phyloP scores from a whole-genome alignment of 2,888 invertebrate species.

The Drosophila quinaria region DNA sequence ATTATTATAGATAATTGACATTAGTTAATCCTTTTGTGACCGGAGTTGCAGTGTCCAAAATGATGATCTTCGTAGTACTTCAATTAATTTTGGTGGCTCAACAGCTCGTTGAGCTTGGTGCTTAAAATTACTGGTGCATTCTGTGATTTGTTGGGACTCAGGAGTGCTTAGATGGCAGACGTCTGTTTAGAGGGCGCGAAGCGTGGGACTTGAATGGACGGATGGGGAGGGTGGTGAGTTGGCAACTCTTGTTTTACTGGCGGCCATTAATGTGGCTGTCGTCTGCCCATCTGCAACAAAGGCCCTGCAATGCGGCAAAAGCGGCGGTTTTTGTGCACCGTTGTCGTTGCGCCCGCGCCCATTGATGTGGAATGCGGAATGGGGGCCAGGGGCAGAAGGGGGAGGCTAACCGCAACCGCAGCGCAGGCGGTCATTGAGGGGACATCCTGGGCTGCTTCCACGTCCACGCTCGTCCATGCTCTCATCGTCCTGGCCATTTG shows the following conservation, averaged over 20 bases:
- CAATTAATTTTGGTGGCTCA: conserved; percentile 14
- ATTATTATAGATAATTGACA: conserved; percentile 8
- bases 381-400: background rate
- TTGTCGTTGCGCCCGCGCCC: conserved; percentile 38
- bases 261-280: conserved; percentile 73
- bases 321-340: conserved; percentile 73
- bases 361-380: conserved; percentile 20
- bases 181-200: conserved; percentile 1
- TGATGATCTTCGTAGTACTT: background rate
- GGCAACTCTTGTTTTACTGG: conserved; percentile 55
- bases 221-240: background rate
- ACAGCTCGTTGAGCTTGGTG: conserved; percentile 19
- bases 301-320: conserved; percentile 78
- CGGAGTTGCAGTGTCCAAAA: background rate
- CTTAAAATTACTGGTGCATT: conserved; percentile 31
- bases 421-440: conserved; percentile 59
- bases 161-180: conserved; percentile 35
- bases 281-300: conserved; percentile 69
- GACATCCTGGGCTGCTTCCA: conserved; percentile 36
- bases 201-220: too few relatives aligned
- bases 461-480: background rate
- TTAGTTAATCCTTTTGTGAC: background rate
- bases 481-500: conserved; percentile 59
- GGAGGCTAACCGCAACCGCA: conserved; percentile 51
- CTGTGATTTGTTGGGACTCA: conserved; percentile 26